A percentile compares a stretch with the other conserved stretches of the same genome.
phyloP scores from a whole-genome alignment of 2,113 vertebrate genomes.

The Mormyrus iriodes region DNA sequence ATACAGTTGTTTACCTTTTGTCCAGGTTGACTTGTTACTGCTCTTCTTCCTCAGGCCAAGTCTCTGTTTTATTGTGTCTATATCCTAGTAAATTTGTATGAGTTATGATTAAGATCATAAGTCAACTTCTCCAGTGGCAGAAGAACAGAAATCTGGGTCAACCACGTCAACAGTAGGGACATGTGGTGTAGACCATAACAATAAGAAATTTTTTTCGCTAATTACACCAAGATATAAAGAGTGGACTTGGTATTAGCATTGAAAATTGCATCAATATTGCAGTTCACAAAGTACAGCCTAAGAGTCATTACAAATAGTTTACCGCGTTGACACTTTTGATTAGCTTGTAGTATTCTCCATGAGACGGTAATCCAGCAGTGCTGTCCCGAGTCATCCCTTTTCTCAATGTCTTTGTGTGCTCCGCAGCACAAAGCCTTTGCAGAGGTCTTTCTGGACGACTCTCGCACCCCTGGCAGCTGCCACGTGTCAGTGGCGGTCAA shows the following conservation, averaged over 20 bases:
- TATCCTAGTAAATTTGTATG: neutral
- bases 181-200: neutral
- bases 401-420: neutral
- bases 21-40: neutral
- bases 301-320: neutral
- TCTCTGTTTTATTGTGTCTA: neutral
- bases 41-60: neutral
- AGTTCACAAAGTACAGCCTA: neutral
- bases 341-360: neutral
- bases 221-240: neutral
- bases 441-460: slow-evolving; percentile 94
- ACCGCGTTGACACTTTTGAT: neutral
- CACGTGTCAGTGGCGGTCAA: slow-evolving; percentile 73
- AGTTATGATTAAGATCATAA: neutral
- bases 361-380: neutral
- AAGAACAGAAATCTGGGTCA: neutral
- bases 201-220: neutral
- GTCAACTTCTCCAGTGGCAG: neutral
- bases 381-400: neutral
- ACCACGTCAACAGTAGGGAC: neutral
- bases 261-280: neutral
- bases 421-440: slow-evolving; percentile 91
- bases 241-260: neutral
- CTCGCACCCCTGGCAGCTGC: slow-evolving; percentile 75
- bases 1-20: neutral